phyloP scores from a whole-genome alignment of 2,888 invertebrate species.

The Theretra japonica region DNA sequence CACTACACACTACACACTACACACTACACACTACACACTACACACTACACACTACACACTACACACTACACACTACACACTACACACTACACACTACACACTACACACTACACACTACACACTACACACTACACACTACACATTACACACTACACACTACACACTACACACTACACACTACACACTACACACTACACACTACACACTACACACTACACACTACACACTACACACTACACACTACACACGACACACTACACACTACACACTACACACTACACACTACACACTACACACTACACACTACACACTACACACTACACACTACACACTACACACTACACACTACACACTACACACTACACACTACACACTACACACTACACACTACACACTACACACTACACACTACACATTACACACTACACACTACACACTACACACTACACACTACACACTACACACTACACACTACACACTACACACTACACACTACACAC shows the following conservation, averaged over 20 bases:
- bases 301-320: constrained; percentile 36
- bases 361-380: constrained; percentile 36
- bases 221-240: constrained; percentile 36
- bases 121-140: constrained; percentile 36
- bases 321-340: constrained; percentile 36
- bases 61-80: constrained; percentile 26
- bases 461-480: constrained; percentile 32
- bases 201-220: constrained; percentile 36
- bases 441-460: constrained; percentile 36
- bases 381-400: constrained; percentile 36
- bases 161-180: constrained; percentile 36
- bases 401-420: constrained; percentile 36
- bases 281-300: constrained; percentile 36
- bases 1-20: too few relatives aligned
- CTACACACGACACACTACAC: constrained; percentile 27
- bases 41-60: constrained; percentile 32
- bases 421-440: constrained; percentile 36
- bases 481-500: constrained; percentile 24
- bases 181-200: constrained; percentile 36
- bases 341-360: constrained; percentile 36
- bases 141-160: constrained; percentile 36
- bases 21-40: constrained; percentile 38
- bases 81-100: constrained; percentile 36
- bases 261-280: constrained; percentile 36
- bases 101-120: constrained; percentile 36